Conservation (phyloP, 2,888 invertebrate species). For the Apodemia zela region DNA sequence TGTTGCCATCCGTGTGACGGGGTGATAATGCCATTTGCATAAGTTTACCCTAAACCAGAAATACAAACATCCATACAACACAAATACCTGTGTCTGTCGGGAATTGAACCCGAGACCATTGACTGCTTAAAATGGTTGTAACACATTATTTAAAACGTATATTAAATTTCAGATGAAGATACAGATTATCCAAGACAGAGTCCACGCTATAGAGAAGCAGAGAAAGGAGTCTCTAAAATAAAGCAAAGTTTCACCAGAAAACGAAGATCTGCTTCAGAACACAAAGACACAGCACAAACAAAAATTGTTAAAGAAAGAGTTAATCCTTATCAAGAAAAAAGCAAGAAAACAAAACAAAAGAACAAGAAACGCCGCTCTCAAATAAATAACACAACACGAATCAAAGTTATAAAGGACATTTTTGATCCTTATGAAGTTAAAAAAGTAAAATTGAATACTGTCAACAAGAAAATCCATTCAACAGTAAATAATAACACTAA, state of each 20-base stretch:
- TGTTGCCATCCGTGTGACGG: too few relatives aligned
- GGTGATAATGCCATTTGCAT: too few relatives aligned
- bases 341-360: background rate
- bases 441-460: background rate
- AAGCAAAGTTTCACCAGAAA: conserved; percentile 38
- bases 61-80: too few relatives aligned
- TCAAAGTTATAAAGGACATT: conserved; percentile 1
- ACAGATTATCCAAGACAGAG: conserved; percentile 22
- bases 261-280: conserved; percentile 38
- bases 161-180: conserved; percentile 30
- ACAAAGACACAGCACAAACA: background rate
- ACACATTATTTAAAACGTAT: too few relatives aligned
- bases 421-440: background rate
- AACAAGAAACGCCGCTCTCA: background rate
- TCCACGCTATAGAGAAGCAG: conserved; percentile 21
- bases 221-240: conserved; percentile 27
- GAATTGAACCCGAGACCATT: too few relatives aligned
- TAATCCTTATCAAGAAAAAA: background rate
- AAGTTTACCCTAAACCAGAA: too few relatives aligned
- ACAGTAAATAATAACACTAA: background rate
- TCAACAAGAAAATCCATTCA: background rate
- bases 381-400: background rate
- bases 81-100: too few relatives aligned
- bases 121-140: too few relatives aligned
- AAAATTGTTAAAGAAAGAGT: background rate